Conservation (phyloP, 2,113 vertebrate genomes). For the Trogon surrucura region DNA sequence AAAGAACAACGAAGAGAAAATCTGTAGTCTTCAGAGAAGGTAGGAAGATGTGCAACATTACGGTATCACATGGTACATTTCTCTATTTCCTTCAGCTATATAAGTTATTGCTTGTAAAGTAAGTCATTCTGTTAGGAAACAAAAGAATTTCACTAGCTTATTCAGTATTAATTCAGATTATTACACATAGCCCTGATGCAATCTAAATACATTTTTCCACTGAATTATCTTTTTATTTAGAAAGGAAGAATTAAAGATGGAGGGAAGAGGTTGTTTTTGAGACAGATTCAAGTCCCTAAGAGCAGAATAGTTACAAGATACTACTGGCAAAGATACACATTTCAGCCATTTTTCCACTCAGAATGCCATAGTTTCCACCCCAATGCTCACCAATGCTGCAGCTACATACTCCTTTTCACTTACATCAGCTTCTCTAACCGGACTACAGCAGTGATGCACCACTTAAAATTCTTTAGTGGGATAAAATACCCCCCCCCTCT, state of each 20-base stretch:
- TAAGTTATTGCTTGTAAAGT: background rate
- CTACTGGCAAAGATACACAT: background rate
- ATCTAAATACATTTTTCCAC: background rate
- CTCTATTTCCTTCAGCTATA: background rate
- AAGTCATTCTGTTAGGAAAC: background rate
- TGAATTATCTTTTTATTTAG: background rate
- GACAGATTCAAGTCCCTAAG: background rate
- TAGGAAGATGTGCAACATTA: background rate
- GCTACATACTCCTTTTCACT: background rate
- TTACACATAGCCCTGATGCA: background rate
- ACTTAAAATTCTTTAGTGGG: conserved; percentile 37
- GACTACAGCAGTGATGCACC: background rate
- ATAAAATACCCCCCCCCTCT: background rate
- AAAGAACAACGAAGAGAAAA: background rate
- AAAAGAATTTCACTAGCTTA: background rate
- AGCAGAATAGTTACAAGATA: background rate
- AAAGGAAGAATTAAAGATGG: background rate
- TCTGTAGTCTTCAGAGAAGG: background rate
- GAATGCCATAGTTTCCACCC: background rate
- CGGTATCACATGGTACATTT: background rate
- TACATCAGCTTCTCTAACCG: background rate
- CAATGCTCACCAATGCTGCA: background rate
- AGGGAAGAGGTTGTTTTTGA: background rate
- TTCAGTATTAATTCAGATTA: background rate
- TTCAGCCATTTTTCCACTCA: background rate